Conservation (phyloP, 2,888 invertebrate genomes). For the Allacma fusca region DNA sequence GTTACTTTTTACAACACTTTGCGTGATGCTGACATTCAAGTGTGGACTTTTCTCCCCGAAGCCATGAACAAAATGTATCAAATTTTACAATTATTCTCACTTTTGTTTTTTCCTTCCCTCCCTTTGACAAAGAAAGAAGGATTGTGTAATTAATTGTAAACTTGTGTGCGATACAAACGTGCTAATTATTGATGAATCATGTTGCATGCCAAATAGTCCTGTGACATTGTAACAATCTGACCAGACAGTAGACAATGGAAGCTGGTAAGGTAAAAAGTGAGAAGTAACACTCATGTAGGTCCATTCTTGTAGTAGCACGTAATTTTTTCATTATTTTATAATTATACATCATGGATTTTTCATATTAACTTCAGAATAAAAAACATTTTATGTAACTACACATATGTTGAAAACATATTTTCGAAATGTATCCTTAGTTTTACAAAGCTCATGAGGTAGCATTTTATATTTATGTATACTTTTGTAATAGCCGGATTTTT, state of each 20-base stretch:
- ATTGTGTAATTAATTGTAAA: not conserved
- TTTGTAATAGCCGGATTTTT: too few relatives aligned
- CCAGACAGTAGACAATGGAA: not conserved
- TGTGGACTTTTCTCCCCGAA: not conserved
- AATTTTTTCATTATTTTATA: not conserved
- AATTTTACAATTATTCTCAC: constrained; percentile 5
- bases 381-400: too few relatives aligned
- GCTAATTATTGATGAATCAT: constrained; percentile 16
- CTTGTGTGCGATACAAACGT: constrained; percentile 7
- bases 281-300: not conserved
- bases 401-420: too few relatives aligned
- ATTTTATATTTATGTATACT: too few relatives aligned
- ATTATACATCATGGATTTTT: not conserved
- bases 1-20: not conserved
- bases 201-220: not conserved
- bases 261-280: not conserved
- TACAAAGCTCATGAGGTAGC: too few relatives aligned
- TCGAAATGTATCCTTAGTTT: too few relatives aligned
- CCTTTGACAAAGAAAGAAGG: not conserved
- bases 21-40: not conserved
- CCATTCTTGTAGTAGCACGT: not conserved
- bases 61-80: constrained; percentile 7
- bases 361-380: too few relatives aligned
- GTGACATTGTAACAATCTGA: constrained; percentile 1
- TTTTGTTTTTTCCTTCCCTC: not conserved